Base-by-base conservation (phyloP, 2,797 vertebrate genomes). In the Anas bahamensis region DNA sequence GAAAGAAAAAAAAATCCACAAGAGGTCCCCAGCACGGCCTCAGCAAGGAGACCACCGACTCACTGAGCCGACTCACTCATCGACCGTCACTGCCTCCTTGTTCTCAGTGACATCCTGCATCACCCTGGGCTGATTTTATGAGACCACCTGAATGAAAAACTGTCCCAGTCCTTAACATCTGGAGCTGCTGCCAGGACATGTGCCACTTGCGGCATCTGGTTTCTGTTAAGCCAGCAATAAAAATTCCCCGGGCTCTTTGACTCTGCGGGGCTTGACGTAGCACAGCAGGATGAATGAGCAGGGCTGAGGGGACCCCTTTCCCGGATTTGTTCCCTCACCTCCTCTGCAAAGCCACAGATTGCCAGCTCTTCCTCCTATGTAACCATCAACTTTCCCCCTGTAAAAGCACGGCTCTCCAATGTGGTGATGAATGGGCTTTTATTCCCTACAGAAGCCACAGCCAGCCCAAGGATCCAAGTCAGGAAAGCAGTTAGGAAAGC, bases 191-290 rank as follows among this genome's bases (percentile, higher is more conserved):
- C 46, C 6, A 72, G 61, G 35, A 86, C 7, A 6, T 35, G 2
- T 65, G 72, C 81, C 70, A 14, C n/a, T 77, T 3, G 0, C 39
- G 35, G 72, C 46, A 69, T 94, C 90, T 96, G 94, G 28, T 83
- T 94, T 91, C 81, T 93, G 52, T 95, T 89, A 96, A 61, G 19
- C 13, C 59, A 56, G 55, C 11, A 80, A 72, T 94, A 90, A 96
- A 96, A 94, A 89, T 85, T 95, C 83, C 44, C 75, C 4, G 4
- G 31, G 35, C 37, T 93, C 26, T 28, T 86, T 92, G 93, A 63
- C 74, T 86, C 79, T 78, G 76, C 4, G 7, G 24, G 41, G 42
- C 46, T 87, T 80, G 57, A 85, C 2, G 2, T 31, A 90, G 69
- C 86, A 41, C 44, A 86, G 41, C 33, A 63, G 37, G 16, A 60